Conservation (phyloP, 2,113 vertebrate species). For the Nothobranchius furzeri region DNA sequence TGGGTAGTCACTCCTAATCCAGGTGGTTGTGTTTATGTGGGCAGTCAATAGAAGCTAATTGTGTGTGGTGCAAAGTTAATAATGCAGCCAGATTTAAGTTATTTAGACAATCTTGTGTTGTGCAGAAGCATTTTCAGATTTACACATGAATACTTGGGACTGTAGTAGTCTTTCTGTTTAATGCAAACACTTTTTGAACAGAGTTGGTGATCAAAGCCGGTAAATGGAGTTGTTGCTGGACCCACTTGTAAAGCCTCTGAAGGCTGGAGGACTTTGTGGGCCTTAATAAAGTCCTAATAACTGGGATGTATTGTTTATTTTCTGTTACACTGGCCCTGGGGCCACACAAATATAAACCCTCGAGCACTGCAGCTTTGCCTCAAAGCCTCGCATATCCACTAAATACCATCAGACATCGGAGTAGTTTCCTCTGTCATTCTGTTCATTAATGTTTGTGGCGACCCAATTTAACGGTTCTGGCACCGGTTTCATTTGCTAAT, state of each 20-base stretch:
- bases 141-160: slow-evolving; percentile 1
- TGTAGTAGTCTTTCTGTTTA: neutral
- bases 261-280: slow-evolving; percentile 42
- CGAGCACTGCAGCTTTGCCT: slow-evolving; percentile 58
- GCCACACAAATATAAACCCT: slow-evolving; percentile 72
- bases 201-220: neutral
- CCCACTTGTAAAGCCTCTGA: slow-evolving; percentile 32
- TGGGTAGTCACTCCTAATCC: slow-evolving; percentile 56
- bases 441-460: slow-evolving; percentile 36
- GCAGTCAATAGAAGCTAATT: slow-evolving; percentile 59
- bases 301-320: slow-evolving; percentile 74
- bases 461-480: slow-evolving; percentile 28
- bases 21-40: slow-evolving; percentile 51
- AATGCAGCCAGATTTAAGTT: slow-evolving; percentile 34
- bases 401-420: slow-evolving; percentile 57
- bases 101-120: slow-evolving; percentile 24
- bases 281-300: slow-evolving; percentile 74
- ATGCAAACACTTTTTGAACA: slow-evolving; percentile 5
- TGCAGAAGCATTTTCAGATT: neutral
- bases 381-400: slow-evolving; percentile 64
- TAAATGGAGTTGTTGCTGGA: slow-evolving; percentile 12
- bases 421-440: slow-evolving; percentile 36
- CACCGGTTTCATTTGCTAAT: slow-evolving; percentile 14
- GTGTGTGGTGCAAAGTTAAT: slow-evolving; percentile 51
- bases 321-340: slow-evolving; percentile 66